A percentile compares a stretch with the other conserved stretches of the same genome.
phyloP scores from a whole-genome alignment of 2,888 invertebrate genomes.

The Parnassius smintheus region DNA sequence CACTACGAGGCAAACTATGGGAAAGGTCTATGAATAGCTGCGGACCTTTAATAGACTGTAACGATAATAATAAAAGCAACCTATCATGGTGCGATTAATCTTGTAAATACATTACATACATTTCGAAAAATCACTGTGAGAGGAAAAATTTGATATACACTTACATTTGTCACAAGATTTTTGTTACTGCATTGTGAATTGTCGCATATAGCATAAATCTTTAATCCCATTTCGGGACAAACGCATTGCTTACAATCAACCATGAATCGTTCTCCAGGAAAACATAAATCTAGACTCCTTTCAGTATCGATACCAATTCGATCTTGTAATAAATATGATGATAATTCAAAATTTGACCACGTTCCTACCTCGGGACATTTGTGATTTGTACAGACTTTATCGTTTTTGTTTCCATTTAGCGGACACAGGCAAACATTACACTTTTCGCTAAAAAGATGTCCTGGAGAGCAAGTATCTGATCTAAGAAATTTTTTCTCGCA shows the following conservation, averaged over 20 bases:
- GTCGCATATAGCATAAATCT: constrained; percentile 58
- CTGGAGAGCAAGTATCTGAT: constrained; percentile 54
- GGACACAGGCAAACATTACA: constrained; percentile 75
- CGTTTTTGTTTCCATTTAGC: constrained; percentile 56
- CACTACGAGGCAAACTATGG: too few species aligned
- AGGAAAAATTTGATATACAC: not conserved
- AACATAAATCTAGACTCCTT: constrained; percentile 58
- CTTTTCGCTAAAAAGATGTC: constrained; percentile 60
- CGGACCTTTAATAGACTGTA: too few species aligned
- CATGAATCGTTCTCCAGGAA: constrained; percentile 67
- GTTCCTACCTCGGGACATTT: constrained; percentile 52
- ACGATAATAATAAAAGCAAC: too few species aligned
- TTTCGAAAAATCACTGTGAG: too few species aligned
- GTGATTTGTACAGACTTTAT: constrained; percentile 58
- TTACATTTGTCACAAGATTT: constrained; percentile 9
- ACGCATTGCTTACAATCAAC: constrained; percentile 65
- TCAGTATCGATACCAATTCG: constrained; percentile 39
- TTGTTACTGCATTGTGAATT: constrained; percentile 46
- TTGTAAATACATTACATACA: not conserved
- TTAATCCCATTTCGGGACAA: constrained; percentile 68
- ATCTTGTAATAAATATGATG: constrained; percentile 47
- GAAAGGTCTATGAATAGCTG: too few species aligned
- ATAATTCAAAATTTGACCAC: constrained; percentile 55
- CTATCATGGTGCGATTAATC: too few species aligned
- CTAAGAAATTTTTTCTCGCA: constrained; percentile 63